Percentiles rank a stretch among this genome's conserved stretches.
These are phyloP conservation scores for Caretta caretta DNA, from an alignment of 2,113 vertebrate species.

Conservation along the genomic window DNA sequence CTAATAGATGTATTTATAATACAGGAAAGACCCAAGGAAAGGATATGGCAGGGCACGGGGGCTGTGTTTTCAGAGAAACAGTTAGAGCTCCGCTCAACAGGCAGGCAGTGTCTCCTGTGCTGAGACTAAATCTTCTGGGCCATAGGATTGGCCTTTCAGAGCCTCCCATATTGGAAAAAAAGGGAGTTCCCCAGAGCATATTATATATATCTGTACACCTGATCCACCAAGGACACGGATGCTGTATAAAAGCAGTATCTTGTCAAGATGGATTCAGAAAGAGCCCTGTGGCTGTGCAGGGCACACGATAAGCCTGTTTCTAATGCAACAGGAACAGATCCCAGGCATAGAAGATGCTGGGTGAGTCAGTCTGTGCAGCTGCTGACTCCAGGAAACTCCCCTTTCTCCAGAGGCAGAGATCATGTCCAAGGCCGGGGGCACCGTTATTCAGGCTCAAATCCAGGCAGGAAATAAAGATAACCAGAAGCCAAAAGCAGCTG, in stretches of 20 bases:
- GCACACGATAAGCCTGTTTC: background rate
- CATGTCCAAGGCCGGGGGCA: background rate
- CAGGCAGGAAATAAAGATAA: background rate
- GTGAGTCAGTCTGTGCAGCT: background rate
- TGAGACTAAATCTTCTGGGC: background rate
- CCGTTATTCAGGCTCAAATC: background rate
- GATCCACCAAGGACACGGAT: background rate
- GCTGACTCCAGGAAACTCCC: background rate
- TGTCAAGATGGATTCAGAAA: slow-evolving; percentile 1
- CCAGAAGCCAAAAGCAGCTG: background rate
- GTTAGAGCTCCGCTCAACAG: background rate
- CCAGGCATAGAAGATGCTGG: background rate
- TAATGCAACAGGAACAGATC: background rate
- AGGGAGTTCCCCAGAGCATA: background rate
- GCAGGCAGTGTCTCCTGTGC: background rate
- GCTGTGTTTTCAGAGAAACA: background rate
- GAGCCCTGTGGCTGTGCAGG: background rate
- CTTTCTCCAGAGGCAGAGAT: background rate
- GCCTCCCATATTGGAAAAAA: background rate
- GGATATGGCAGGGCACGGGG: background rate
- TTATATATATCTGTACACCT: background rate
- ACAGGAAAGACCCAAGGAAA: slow-evolving; percentile 26
- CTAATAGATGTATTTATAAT: background rate
- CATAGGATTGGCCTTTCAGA: background rate
- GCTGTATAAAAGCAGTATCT: background rate